phyloP scores from a whole-genome alignment of 2,113 vertebrate species.

The Vulpes vulpes region DNA sequence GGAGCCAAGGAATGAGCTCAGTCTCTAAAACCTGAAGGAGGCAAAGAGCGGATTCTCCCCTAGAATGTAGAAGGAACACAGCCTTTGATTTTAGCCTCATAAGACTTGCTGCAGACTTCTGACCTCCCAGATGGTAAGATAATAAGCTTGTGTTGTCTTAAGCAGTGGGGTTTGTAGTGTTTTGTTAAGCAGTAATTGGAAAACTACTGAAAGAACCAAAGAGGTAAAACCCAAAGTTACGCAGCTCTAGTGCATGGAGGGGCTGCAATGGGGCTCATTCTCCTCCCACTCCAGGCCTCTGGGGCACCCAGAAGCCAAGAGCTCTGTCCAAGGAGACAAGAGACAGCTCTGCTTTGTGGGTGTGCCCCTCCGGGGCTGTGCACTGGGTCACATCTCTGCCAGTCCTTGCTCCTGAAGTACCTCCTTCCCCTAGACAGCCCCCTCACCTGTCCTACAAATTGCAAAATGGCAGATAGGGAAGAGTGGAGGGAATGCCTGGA shows the following conservation, averaged over 20 bases:
- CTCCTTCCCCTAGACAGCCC: not conserved
- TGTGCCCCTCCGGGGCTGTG: not conserved
- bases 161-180: not conserved
- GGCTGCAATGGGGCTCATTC: not conserved
- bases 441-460: not conserved
- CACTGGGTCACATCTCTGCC: not conserved
- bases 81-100: not conserved
- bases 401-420: not conserved
- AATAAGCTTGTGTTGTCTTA: not conserved
- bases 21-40: not conserved
- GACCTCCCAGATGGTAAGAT: not conserved
- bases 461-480: not conserved
- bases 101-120: not conserved
- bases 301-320: not conserved
- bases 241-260: not conserved
- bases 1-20: not conserved
- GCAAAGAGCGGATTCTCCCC: not conserved
- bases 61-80: not conserved
- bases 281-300: not conserved
- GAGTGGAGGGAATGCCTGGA: not conserved
- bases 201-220: not conserved
- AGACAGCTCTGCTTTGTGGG: rapidly evolving
- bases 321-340: not conserved
- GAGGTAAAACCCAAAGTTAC: not conserved
- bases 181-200: not conserved